phyloP scores from a whole-genome alignment of 2,113 vertebrate genomes.

The Sarotherodon lohbergeri region DNA sequence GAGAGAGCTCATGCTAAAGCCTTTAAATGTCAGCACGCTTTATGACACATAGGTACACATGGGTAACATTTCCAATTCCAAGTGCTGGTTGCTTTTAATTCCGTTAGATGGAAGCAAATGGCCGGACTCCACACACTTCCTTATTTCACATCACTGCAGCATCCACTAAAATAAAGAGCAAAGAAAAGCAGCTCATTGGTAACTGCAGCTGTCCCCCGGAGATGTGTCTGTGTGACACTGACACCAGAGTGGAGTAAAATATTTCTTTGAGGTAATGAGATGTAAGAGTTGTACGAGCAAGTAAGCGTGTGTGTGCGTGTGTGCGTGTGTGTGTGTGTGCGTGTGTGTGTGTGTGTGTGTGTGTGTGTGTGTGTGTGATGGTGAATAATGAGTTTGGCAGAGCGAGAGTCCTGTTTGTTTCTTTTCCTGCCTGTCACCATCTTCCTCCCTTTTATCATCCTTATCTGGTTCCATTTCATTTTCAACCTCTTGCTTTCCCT shows the following conservation, averaged over 20 bases:
- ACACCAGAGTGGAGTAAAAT: background rate
- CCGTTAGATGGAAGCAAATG: background rate
- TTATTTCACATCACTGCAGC: background rate
- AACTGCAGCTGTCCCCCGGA: background rate
- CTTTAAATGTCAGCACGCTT: background rate
- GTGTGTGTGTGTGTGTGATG: background rate
- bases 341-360: background rate
- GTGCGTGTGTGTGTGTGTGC: background rate
- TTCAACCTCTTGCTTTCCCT: background rate
- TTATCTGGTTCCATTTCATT: constrained; percentile 12
- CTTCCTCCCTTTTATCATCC: background rate
- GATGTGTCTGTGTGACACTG: background rate
- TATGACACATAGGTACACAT: background rate
- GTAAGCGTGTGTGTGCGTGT: background rate
- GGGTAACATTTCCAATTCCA: background rate
- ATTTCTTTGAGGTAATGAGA: constrained; percentile 17
- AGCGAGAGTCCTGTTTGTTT: background rate
- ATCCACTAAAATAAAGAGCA: background rate
- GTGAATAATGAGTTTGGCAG: constrained; percentile 18
- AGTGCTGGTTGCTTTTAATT: background rate
- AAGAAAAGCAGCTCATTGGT: background rate
- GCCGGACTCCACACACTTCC: background rate
- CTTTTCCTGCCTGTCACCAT: background rate
- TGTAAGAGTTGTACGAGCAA: background rate
- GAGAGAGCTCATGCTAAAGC: background rate